Percentiles rank a stretch among this genome's conserved stretches.
phyloP scores from a whole-genome alignment of 2,113 vertebrate genomes.

The Suncus etruscus region DNA sequence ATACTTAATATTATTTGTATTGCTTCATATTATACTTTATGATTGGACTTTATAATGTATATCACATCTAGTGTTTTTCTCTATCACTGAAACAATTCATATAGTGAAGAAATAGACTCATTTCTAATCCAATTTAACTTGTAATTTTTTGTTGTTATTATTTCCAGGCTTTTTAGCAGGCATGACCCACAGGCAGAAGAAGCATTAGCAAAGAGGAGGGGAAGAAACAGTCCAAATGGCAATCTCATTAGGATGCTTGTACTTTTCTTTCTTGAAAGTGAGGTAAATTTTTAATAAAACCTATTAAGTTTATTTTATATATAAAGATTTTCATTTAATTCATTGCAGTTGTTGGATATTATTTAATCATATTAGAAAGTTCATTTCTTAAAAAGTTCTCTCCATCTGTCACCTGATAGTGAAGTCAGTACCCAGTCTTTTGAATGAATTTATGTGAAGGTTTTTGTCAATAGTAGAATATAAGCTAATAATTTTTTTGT shows the following conservation, averaged over 20 bases:
- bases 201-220: conserved; percentile 97
- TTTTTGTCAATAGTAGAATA: too few relatives aligned
- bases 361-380: conserved; percentile 44
- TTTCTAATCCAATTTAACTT: conserved; percentile 61
- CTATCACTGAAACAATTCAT: conserved; percentile 22
- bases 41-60: not conserved
- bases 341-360: conserved; percentile 15
- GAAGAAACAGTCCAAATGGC: conserved; percentile 98
- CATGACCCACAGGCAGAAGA: conserved; percentile 99
- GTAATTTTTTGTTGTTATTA: conserved; percentile 68
- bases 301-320: conserved; percentile 45
- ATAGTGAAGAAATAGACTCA: conserved; percentile 19
- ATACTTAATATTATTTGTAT: conserved; percentile 44
- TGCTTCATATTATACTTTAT: not conserved
- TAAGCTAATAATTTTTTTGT: too few relatives aligned
- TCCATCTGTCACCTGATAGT: not conserved
- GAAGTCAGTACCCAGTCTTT: too few relatives aligned
- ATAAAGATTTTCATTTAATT: conserved; percentile 61
- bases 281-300: conserved; percentile 89
- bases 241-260: conserved; percentile 99
- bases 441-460: too few relatives aligned
- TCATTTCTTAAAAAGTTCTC: conserved; percentile 16
- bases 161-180: conserved; percentile 94
- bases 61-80: not conserved
- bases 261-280: conserved; percentile 99